Conservation (phyloP, 1,140 invertebrate genomes). For the Polyergus mexicanus region DNA sequence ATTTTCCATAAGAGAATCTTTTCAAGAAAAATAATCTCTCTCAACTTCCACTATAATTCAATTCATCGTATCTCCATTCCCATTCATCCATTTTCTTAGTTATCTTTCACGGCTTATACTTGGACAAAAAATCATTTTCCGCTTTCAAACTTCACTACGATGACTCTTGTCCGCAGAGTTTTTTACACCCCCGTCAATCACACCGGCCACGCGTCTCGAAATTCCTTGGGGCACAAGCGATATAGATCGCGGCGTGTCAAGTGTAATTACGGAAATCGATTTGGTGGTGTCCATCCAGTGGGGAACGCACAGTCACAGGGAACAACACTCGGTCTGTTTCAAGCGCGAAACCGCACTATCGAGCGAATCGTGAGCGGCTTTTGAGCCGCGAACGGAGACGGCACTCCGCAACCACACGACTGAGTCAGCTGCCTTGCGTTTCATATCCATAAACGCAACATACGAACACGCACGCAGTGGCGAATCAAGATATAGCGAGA, state of each 20-base stretch:
- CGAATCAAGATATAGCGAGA: conserved; percentile 25
- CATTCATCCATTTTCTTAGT: neutral
- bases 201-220: neutral
- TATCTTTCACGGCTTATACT: neutral
- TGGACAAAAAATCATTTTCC: neutral
- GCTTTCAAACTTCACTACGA: neutral
- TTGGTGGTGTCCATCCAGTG: neutral
- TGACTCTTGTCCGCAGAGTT: neutral
- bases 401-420: conserved; percentile 18
- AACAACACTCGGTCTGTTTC: conserved; percentile 37
- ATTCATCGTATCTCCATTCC: neutral
- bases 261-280: neutral
- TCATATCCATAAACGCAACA: conserved; percentile 27
- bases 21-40: too few species aligned
- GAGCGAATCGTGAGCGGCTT: conserved; percentile 63
- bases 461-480: conserved; percentile 8
- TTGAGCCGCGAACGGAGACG: conserved; percentile 43
- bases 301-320: neutral
- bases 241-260: neutral
- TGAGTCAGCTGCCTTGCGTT: conserved; percentile 69
- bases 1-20: neutral
- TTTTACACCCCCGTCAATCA: conserved; percentile 7
- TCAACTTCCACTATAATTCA: neutral
- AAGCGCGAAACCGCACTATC: conserved; percentile 67
- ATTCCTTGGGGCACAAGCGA: neutral